Percentiles rank a stretch among this genome's conserved stretches.
Conservation (phyloP, 1,140 invertebrate genomes). For the Caenorhabditis tropicalis region DNA sequence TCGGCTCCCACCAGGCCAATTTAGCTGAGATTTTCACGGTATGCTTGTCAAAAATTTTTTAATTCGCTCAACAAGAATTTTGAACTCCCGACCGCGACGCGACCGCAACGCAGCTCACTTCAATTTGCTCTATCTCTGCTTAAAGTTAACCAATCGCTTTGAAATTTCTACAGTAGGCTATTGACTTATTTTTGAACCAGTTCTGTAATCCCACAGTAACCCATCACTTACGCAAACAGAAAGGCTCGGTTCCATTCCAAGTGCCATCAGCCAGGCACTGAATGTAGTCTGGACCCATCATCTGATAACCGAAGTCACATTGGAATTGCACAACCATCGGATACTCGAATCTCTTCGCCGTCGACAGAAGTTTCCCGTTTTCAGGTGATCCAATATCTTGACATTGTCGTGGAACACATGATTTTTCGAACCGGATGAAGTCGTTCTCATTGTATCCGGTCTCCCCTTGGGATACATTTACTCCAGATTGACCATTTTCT, state of each 20-base stretch:
- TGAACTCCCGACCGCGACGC: no score
- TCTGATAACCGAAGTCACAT: slow-evolving; percentile 87
- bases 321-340: slow-evolving; percentile 89
- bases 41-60: no score
- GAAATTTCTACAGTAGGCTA: no score
- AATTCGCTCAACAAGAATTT: no score
- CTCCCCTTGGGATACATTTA: slow-evolving; percentile 82
- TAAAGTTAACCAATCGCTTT: no score
- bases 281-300: slow-evolving; percentile 83
- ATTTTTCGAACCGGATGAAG: slow-evolving; percentile 76
- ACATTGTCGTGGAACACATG: slow-evolving; percentile 76
- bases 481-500: slow-evolving; percentile 89
- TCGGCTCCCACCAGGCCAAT: no score
- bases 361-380: slow-evolving; percentile 86
- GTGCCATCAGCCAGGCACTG: slow-evolving; percentile 86
- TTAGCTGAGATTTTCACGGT: no score
- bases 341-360: slow-evolving; percentile 84
- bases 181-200: not conserved
- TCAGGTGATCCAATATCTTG: slow-evolving; percentile 81
- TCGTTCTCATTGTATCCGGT: slow-evolving; percentile 82
- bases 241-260: slow-evolving; percentile 91
- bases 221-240: slow-evolving; percentile 77
- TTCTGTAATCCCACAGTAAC: no score
- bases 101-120: no score
- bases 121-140: no score